Evolutionary conservation across 2,797 vertebrate genomes (phyloP), one percentile per base, ranked within the genome.

Genomic region (Cossypha niveicapilla): DNA sequence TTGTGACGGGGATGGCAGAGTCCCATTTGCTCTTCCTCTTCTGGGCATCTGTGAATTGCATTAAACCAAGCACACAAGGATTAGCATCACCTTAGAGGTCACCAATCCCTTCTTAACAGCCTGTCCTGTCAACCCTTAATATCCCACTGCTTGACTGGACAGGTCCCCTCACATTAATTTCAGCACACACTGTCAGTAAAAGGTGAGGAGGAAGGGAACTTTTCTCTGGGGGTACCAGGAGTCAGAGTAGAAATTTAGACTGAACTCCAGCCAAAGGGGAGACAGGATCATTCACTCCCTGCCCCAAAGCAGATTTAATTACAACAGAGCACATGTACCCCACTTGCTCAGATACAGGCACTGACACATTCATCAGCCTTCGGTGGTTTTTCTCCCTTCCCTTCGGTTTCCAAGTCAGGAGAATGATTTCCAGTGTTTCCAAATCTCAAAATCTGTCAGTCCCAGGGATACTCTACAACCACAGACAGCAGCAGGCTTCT

Each of bases 1-100:
- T 99, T 0, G 98, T 98, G 53, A 99, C 99, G 0, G 99, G 99
- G 86, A 99, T 99, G 6, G 99, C 99, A 0, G 99, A 99, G 97
- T 99, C 99, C 99, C 99, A 99, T 88, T 99, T 99, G 97, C 99
- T 99, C 97, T 99, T 99, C 95, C 99, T 98, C 98, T 99, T 99
- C 94, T 99, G 99, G 62, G 99, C 98, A 58, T 99, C 99, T 98
- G 98, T n/a, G 58, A 30, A 71, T 88, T 85, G 10, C 25, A 92
- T 92, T 13, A 82, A 32, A 71, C 12, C 5, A 74, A 75, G 27
- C 47, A 92, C 57, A 76, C 1, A 2, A 75, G 54, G 83, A 75
- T 94, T 65, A 89, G 34, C 15, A 24, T n/a, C 8, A 51, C 7
- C 3, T 28, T 27, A 37, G 16, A 85, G 39, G 11, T 34, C 30